These are phyloP conservation scores for Pteronura brasiliensis DNA, from an alignment of 2,113 vertebrate species.

Conservation along the genomic window DNA sequence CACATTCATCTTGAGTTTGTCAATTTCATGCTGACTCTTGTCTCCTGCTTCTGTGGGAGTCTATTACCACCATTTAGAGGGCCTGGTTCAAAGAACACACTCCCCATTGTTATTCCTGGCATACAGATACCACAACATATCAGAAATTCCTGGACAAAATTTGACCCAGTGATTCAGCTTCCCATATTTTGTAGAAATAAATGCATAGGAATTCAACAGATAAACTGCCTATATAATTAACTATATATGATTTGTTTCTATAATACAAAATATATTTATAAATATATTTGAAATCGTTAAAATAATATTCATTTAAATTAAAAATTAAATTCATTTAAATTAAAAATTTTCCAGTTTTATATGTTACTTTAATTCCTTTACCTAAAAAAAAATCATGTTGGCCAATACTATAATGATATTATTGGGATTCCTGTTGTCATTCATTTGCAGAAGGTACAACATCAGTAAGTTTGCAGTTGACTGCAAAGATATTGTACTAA, in stretches of 20 bases:
- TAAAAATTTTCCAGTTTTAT: neutral
- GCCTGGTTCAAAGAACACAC: neutral
- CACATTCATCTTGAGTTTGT: neutral
- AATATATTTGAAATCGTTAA: neutral
- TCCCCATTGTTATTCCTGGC: neutral
- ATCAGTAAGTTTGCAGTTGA: neutral
- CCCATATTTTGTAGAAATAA: neutral
- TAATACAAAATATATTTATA: neutral
- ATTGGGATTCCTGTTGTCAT: neutral
- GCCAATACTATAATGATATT: neutral
- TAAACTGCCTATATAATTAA: neutral
- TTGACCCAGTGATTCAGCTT: neutral
- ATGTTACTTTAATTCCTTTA: neutral
- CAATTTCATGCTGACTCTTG: neutral
- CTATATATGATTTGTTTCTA: neutral
- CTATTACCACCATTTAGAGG: neutral
- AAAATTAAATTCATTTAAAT: neutral
- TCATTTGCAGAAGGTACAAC: neutral
- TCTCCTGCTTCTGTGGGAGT: neutral
- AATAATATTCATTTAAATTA: neutral
- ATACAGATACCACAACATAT: neutral
- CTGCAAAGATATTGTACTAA: neutral
- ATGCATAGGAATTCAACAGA: neutral
- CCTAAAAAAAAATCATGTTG: neutral
- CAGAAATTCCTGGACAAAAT: neutral